Evolutionary conservation across 2,888 invertebrate genomes (phyloP).

Genomic region (Yponomeuta malinellus): DNA sequence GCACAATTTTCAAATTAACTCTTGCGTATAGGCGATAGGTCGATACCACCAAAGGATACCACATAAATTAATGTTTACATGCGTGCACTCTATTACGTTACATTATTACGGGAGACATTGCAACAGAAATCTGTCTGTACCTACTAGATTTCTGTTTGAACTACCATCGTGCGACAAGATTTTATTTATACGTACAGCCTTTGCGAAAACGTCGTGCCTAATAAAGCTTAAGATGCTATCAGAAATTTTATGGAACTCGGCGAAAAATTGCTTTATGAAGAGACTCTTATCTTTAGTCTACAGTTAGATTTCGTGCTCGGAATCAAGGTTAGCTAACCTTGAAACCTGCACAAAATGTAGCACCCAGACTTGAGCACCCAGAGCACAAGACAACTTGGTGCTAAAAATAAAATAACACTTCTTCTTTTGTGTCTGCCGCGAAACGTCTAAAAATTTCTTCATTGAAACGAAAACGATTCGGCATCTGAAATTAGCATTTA

Average conservation of each 20-base stretch:
- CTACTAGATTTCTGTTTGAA: background rate
- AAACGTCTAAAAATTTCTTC: background rate
- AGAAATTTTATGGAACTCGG: background rate
- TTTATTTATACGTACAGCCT: background rate
- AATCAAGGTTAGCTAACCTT: background rate
- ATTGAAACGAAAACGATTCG: background rate
- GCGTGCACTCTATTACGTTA: too few relatives aligned
- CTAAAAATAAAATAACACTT: background rate
- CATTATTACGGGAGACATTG: too few relatives aligned
- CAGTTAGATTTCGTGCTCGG: slow-evolving; percentile 9
- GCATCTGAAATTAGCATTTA: background rate
- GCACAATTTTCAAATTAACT: background rate
- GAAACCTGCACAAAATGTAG: background rate
- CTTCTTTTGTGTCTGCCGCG: background rate
- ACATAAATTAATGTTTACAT: too few relatives aligned
- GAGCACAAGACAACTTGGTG: background rate
- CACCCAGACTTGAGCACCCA: background rate
- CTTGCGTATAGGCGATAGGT: too few relatives aligned
- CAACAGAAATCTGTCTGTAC: too few relatives aligned
- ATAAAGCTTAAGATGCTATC: background rate
- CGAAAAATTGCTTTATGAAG: background rate
- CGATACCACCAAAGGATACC: too few relatives aligned
- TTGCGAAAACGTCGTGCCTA: background rate
- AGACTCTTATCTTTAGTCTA: background rate
- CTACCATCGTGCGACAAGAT: background rate